Evolutionary conservation across 1,140 invertebrate species (phyloP).

Genomic region (Zophobas atratus): DNA sequence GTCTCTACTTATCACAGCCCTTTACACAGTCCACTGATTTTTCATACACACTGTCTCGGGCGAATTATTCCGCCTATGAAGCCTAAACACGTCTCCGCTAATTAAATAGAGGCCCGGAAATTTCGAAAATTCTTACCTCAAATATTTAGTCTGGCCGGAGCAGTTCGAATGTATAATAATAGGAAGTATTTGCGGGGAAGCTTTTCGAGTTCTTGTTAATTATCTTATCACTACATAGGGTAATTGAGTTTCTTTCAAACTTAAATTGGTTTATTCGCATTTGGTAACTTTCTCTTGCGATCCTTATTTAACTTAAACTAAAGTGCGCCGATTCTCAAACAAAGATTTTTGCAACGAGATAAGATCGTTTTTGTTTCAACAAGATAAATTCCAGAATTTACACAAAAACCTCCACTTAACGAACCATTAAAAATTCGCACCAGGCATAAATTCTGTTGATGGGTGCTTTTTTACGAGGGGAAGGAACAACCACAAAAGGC

Average conservation of each 20-base stretch:
- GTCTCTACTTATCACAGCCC: constrained; percentile 33
- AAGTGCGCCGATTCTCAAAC: constrained; percentile 48
- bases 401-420: constrained; percentile 27
- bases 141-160: constrained; percentile 25
- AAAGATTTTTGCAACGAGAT: constrained; percentile 46
- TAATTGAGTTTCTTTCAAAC: constrained; percentile 64
- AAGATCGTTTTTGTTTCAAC: constrained; percentile 40
- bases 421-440: constrained; percentile 18
- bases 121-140: constrained; percentile 26
- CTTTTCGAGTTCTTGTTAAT: constrained; percentile 55
- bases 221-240: constrained; percentile 61
- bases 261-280: constrained; percentile 64
- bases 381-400: constrained; percentile 41
- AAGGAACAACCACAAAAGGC: not conserved
- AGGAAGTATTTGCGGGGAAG: constrained; percentile 43
- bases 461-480: not conserved
- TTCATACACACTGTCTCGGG: constrained; percentile 22
- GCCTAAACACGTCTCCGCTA: constrained; percentile 21
- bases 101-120: constrained; percentile 4
- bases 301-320: constrained; percentile 52
- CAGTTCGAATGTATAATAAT: constrained; percentile 34
- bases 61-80: constrained; percentile 16
- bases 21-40: constrained; percentile 41
- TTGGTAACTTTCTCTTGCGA: constrained; percentile 58
- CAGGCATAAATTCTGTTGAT: constrained; percentile 15